phyloP scores from a whole-genome alignment of 2,888 invertebrate species.

The Aporophyla lueneburgensis region DNA sequence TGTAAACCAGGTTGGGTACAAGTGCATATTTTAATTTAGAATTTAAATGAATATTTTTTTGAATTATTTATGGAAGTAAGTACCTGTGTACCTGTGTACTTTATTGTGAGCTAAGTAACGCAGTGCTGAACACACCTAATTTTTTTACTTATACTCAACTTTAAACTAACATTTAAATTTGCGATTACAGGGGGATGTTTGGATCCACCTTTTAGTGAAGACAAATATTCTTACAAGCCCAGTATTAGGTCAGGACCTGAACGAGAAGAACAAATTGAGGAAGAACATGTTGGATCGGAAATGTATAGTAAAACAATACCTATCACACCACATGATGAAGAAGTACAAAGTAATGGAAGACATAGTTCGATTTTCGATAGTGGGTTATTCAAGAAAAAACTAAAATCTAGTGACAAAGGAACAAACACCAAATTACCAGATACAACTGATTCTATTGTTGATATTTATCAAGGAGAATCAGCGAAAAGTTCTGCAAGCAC shows the following conservation, averaged over 20 bases:
- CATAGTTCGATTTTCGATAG: constrained; percentile 61
- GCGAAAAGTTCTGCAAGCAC: constrained; percentile 57
- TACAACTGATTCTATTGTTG: constrained; percentile 63
- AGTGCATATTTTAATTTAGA: neutral
- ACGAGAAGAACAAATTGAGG: neutral
- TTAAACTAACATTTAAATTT: constrained; percentile 10
- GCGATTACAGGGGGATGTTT: constrained; percentile 82
- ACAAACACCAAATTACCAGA: constrained; percentile 38
- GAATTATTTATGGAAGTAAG: neutral
- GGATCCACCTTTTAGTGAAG: constrained; percentile 85
- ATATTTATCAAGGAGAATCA: constrained; percentile 63
- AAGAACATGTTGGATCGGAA: neutral
- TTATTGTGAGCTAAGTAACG: neutral
- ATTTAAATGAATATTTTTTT: neutral
- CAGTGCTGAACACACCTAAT: neutral
- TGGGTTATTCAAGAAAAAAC: constrained; percentile 60
- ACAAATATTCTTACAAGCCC: constrained; percentile 79
- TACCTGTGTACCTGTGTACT: neutral
- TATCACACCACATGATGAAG: neutral
- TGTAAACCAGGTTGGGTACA: constrained; percentile 82
- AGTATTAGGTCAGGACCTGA: constrained; percentile 16
- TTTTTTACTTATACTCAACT: neutral
- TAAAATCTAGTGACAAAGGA: constrained; percentile 51
- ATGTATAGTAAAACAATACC: constrained; percentile 1
- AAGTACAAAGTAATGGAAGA: constrained; percentile 38